Evolutionary conservation across 2,888 invertebrate species (phyloP), one percentile per base, ranked within the genome.

Genomic region (Cyclophora albipunctata): DNA sequence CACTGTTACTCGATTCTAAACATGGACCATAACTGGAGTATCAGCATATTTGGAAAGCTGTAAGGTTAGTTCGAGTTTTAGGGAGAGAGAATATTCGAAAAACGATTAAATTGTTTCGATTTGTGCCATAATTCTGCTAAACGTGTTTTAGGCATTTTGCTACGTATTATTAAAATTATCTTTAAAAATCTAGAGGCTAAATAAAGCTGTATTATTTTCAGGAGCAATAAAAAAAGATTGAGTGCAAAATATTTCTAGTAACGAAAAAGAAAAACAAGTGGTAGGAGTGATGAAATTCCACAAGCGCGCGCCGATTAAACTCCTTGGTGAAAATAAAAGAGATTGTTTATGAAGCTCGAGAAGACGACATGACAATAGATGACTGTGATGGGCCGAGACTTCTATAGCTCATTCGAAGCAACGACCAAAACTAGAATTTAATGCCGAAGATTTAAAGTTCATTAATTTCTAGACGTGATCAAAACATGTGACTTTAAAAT

Each of bases 291-390:
- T 79, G 78, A 78, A 78, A 86, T 86, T 84, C 84, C 79, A 76
- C 75, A 69, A 84, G 80, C 81, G 78, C 79, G 80, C 79, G 79
- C 81, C 84, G 85, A 85, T 85, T 85, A 84, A 81, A 84, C 81
- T 82, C 69, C 74, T 84, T 81, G 81, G 81, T 84, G 81, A 85
- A 87, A 88, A 87, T 86, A 88, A 87, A 88, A 82, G 80, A 87
- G 81, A 84, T 84, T 86, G 85, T 85, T 85, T 86, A 86, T 84
- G 84, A 85, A 83, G 81, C 78, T 74, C 75, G 74, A 80, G 86
- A 81, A 84, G 83, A 81, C 78, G 81, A 84, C 88, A 81, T 82
- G 81, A 87, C 86, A 87, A 86, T 86, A 84, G 86, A 81, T 73
- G 78, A 75, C 79, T 75, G 73, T 83, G 87, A 87, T 84, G 81